A percentile compares a stretch with the other conserved stretches of the same genome.
These are phyloP conservation scores for Microchrysa polita DNA, from an alignment of 2,888 invertebrate species.

Conservation along the genomic window DNA sequence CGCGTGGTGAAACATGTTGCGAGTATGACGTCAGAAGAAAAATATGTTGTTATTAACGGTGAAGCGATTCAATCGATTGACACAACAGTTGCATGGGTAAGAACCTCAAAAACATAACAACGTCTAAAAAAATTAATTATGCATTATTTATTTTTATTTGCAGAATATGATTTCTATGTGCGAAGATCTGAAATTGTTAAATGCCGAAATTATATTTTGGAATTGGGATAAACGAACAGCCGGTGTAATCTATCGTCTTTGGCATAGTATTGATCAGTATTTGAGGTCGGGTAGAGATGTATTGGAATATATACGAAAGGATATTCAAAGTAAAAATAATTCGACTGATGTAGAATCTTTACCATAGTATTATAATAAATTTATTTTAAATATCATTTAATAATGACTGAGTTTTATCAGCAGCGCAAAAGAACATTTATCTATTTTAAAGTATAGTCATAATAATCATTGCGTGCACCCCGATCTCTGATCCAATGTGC, in stretches of 20 bases:
- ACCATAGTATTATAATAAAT: constrained; percentile 7
- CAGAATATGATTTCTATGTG: constrained; percentile 68
- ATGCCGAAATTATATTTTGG: constrained; percentile 67
- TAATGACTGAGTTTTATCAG: no score
- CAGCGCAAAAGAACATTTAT: no score
- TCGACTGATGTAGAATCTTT: constrained; percentile 27
- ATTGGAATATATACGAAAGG: constrained; percentile 18
- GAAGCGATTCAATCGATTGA: constrained; percentile 69
- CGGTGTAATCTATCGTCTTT: constrained; percentile 53
- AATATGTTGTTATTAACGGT: constrained; percentile 79
- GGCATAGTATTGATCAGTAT: not conserved
- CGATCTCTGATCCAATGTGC: no score
- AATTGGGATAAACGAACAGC: constrained; percentile 64
- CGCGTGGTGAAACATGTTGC: constrained; percentile 69
- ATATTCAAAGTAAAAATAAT: constrained; percentile 12
- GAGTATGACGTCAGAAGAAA: constrained; percentile 43
- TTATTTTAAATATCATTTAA: no score
- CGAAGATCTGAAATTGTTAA: constrained; percentile 66
- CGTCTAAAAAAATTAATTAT: no score
- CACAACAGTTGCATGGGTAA: constrained; percentile 71
- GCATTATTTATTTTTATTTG: not conserved
- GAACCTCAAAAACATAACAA: no score
- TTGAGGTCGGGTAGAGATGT: constrained; percentile 20
- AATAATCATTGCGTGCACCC: no score
- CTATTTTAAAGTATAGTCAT: no score